Conservation (phyloP, 2,113 vertebrate genomes). For the Cairina moschata region DNA sequence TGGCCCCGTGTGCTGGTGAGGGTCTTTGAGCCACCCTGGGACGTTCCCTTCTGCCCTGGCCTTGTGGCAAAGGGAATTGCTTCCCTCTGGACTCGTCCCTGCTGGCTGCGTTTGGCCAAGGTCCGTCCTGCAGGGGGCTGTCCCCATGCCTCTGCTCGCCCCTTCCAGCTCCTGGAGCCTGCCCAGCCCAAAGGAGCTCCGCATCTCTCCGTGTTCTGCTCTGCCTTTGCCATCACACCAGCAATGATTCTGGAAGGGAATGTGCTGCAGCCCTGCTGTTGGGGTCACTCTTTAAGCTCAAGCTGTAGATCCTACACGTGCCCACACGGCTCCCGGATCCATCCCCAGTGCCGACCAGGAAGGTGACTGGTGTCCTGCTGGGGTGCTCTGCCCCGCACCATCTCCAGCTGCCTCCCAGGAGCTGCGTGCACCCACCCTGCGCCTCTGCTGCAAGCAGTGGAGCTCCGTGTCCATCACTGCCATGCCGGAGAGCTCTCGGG, state of each 20-base stretch:
- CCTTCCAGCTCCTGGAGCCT: neutral
- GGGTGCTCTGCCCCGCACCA: rapidly evolving
- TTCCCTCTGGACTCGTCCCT: neutral
- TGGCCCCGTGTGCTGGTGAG: neutral
- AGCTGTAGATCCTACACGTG: neutral
- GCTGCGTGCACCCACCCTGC: neutral
- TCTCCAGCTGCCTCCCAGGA: neutral
- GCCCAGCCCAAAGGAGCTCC: neutral
- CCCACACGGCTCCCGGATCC: neutral
- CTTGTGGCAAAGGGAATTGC: neutral
- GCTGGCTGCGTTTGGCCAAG: neutral
- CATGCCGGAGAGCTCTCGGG: neutral
- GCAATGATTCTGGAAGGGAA: rapidly evolving
- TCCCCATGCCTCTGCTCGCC: neutral
- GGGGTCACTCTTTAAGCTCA: neutral
- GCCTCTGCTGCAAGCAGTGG: neutral
- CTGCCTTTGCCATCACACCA: neutral
- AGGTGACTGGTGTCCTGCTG: neutral
- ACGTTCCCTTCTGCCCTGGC: neutral
- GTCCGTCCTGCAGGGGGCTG: neutral
- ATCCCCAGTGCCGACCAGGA: rapidly evolving
- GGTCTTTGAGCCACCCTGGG: neutral
- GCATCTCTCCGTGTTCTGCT: neutral
- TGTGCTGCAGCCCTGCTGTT: neutral
- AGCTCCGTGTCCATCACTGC: neutral